Evolutionary conservation across 2,797 vertebrate species (phyloP).

Genomic region (Aldrovandia affinis): DNA sequence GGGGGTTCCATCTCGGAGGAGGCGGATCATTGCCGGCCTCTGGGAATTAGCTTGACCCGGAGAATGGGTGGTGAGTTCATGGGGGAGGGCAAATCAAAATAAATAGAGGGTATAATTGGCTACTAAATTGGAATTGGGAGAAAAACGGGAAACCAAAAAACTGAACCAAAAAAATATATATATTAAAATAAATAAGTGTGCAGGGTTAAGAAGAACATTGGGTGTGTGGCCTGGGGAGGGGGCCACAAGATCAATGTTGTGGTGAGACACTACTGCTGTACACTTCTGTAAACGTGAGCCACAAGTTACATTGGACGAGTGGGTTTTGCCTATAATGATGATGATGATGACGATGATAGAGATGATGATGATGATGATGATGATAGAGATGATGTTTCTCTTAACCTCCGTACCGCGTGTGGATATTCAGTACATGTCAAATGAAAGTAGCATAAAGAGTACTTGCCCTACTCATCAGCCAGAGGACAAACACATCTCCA

Average conservation of each 20-base stretch:
- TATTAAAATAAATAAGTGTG: too few species aligned
- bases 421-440: background rate
- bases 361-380: too few species aligned
- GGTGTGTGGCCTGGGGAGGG: conserved; percentile 70
- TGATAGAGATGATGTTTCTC: background rate
- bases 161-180: too few species aligned
- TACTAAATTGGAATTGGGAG: too few species aligned
- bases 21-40: too few species aligned
- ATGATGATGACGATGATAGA: background rate
- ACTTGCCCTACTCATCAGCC: background rate
- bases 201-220: conserved; percentile 53
- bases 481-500: background rate
- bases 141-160: too few species aligned
- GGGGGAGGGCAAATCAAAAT: too few species aligned
- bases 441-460: background rate
- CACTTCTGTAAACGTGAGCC: background rate
- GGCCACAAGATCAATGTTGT: conserved; percentile 73
- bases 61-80: too few species aligned
- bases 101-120: too few species aligned
- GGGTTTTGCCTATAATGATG: background rate
- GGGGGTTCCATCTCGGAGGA: too few species aligned
- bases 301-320: background rate
- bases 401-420: background rate
- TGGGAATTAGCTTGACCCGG: too few species aligned
- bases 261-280: conserved; percentile 49